Evolutionary conservation across 2,113 vertebrate genomes (phyloP).

Genomic region (Siphamia tubifer): DNA sequence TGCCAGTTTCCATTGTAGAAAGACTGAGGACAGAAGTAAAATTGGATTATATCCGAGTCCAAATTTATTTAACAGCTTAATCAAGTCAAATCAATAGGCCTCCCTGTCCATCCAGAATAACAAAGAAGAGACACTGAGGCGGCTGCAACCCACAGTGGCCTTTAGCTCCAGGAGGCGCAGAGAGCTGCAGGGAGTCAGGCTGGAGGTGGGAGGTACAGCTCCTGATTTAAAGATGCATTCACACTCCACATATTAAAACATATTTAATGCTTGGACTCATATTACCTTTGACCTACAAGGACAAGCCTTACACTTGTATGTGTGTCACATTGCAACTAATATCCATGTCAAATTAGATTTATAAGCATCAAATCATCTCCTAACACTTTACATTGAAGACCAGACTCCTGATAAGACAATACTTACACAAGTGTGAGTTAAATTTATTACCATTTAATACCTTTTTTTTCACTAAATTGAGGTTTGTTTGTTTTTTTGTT

Average conservation of each 20-base stretch:
- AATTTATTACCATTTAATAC: too few species aligned
- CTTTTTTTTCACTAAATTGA: too few species aligned
- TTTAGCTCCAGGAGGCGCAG: neutral
- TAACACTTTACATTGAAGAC: too few species aligned
- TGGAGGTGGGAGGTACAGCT: neutral
- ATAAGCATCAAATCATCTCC: too few species aligned
- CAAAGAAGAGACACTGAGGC: neutral
- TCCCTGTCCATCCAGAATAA: constrained; percentile 32
- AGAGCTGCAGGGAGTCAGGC: neutral
- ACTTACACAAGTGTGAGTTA: too few species aligned
- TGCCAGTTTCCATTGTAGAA: constrained; percentile 30
- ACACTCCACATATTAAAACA: neutral
- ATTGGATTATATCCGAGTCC: constrained; percentile 41
- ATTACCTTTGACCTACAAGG: neutral
- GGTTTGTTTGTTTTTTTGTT: too few species aligned
- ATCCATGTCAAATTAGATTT: too few species aligned
- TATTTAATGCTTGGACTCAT: neutral
- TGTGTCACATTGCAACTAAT: too few species aligned
- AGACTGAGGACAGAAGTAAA: constrained; percentile 37
- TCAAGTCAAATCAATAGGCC: constrained; percentile 64
- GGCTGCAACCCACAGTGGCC: neutral
- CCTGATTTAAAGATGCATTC: neutral
- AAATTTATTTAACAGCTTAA: constrained; percentile 69
- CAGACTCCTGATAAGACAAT: too few species aligned
- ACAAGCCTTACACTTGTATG: too few species aligned